Evolutionary conservation across 2,797 vertebrate genomes (phyloP).

Genomic region (Dicrostonyx torquatus): DNA sequence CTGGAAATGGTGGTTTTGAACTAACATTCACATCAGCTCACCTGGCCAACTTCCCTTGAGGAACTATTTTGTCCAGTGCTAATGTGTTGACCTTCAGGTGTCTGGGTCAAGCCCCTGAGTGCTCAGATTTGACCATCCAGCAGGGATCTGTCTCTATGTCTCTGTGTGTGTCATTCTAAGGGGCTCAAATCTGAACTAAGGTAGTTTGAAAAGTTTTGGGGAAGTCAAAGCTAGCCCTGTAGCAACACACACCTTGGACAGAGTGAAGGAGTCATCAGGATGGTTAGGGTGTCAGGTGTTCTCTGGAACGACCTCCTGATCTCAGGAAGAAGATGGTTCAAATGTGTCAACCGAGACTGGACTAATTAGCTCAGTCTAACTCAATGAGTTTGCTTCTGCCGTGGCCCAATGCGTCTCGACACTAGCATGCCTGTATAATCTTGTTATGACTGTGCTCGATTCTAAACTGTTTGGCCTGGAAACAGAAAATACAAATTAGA

Average conservation of each 20-base stretch:
- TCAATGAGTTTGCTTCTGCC: neutral
- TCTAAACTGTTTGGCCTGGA: constrained; percentile 28
- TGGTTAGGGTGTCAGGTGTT: neutral
- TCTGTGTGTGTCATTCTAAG: neutral
- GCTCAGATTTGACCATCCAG: neutral
- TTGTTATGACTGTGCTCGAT: neutral
- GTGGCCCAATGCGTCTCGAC: neutral
- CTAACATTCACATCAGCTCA: neutral
- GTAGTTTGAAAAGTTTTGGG: neutral
- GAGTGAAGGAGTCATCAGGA: neutral
- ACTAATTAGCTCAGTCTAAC: neutral
- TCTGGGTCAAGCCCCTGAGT: neutral
- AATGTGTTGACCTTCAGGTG: neutral
- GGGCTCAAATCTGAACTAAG: neutral
- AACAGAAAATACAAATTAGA: constrained; percentile 16
- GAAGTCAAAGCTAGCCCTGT: neutral
- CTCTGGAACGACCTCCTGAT: neutral
- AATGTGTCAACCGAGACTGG: neutral
- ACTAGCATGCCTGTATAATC: neutral
- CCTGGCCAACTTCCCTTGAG: neutral
- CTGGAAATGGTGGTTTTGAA: neutral
- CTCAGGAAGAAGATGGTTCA: neutral
- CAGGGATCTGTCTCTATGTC: rapidly evolving
- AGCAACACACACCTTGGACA: neutral
- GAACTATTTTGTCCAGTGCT: neutral